Base-by-base conservation (phyloP, 2,113 vertebrate genomes). In the Odocoileus hemionus region DNA sequence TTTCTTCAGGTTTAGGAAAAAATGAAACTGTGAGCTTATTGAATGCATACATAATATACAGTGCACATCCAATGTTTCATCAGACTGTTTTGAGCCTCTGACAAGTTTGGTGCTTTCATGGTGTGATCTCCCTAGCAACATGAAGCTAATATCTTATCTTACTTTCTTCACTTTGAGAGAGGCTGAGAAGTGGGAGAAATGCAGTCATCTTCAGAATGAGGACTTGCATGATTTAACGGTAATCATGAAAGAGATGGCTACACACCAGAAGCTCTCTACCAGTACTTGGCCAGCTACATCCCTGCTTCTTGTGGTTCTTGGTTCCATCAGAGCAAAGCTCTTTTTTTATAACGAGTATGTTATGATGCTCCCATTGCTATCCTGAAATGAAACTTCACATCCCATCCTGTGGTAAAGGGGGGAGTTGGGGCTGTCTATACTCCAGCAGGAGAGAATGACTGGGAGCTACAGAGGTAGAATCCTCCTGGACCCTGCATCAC, bases 211-310 rank as follows among this genome's bases (percentile, higher is more conserved):
- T 11, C 39, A 30, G 26, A 70, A 50, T 23, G 5, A 89, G 9
- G 33, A 83, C 26, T 74, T 9, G 17, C 17, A 14, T 28, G 58
- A 36, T 7, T 6, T 43, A 19, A 33, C 5, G 11, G 28, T 54
- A 11, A 43, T 26, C 26, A 26, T 10, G 6, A 52, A 30, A 60
- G 43, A n/a, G 33, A 28, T 9, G 6, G 9, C 30, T 19, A 13
- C 0, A 17, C 8, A 17, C 13, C 33, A 16, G n/a, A 1, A 1
- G 6, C 26, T 52, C 43, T 84, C 52, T 26, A 17, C 25, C 4
- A 2, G 9, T n/a, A 6, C n/a, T 19, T 0, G 2, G 11, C 26
- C 43, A 30, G 5, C 30, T n/a, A 54, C 6, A 30, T 33, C n/a
- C 45, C 13, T 6, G 4, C 15, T 23, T 17, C 36, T 6, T 1